phyloP scores from a whole-genome alignment of 2,888 invertebrate species.

The Agrenia bidenticulata region DNA sequence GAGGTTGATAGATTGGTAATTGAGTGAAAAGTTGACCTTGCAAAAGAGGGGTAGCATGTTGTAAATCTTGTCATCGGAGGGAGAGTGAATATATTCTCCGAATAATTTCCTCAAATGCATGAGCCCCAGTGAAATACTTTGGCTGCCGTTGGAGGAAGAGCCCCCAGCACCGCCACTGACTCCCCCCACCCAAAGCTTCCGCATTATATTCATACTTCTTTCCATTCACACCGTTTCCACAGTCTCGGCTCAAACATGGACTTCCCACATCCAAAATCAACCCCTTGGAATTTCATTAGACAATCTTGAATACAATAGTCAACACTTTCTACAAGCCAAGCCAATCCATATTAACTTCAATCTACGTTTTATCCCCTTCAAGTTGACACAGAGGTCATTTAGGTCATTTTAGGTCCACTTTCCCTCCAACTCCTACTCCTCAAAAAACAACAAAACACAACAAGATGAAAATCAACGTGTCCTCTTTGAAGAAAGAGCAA shows the following conservation, averaged over 20 bases:
- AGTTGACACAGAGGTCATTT: too few relatives aligned
- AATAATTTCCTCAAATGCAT: slow-evolving; percentile 96
- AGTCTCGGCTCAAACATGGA: background rate
- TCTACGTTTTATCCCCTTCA: too few relatives aligned
- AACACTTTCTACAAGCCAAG: too few relatives aligned
- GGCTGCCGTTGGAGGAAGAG: slow-evolving; percentile 57
- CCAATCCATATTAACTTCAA: too few relatives aligned
- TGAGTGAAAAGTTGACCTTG: slow-evolving; percentile 66
- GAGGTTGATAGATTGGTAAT: background rate
- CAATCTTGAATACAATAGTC: too few relatives aligned
- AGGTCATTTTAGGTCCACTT: too few relatives aligned
- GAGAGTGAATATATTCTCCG: slow-evolving; percentile 88
- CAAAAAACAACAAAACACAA: too few relatives aligned
- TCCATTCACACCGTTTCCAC: slow-evolving; percentile 11
- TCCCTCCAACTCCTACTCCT: too few relatives aligned
- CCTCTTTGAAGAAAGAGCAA: too few relatives aligned
- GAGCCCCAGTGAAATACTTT: slow-evolving; percentile 77
- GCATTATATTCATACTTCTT: slow-evolving; percentile 80
- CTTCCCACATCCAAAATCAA: too few relatives aligned
- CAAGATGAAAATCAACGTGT: too few relatives aligned
- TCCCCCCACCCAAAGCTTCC: slow-evolving; percentile 74
- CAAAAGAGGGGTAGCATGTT: slow-evolving; percentile 97
- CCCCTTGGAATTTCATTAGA: too few relatives aligned
- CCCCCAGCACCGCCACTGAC: slow-evolving; percentile 58
- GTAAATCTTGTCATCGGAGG: slow-evolving; percentile 89